Base-by-base conservation (phyloP, 2,113 vertebrate genomes). In the human region DNA sequence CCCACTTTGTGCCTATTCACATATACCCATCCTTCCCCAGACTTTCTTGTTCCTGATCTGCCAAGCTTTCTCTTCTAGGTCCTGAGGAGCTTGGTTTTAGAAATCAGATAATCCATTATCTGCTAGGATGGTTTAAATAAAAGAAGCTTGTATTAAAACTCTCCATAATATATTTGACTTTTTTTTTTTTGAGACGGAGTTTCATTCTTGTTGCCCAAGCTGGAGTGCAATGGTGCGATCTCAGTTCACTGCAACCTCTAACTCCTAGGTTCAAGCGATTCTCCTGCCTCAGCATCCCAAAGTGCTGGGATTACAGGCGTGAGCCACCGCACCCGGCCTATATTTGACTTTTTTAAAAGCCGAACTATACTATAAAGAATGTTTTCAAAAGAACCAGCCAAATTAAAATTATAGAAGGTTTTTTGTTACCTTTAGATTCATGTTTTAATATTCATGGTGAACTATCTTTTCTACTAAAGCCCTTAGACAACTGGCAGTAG, bases 381-480 rank as follows among this genome's bases (percentile, higher is more conserved):
- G 55, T 95, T 96, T 91, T 70, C 43, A 70, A 85, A 80, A 94
- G 84, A 90, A 81, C 23, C 30, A 73, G 11, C 50, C 79, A 70
- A 93, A n/a, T 90, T 91, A 93, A 96, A 96, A 91, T 76, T 72
- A 81, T 10, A 89, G 87, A 59, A 25, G 14, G n/a, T 32, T 92
- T 45, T 89, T 82, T 75, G 72, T 48, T 89, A 82, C 70, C 45
- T 89, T 93, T 80, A 88, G 55, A 83, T 73, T 73, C 57, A 45
- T 48, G 48, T 66, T 94, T 92, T 80, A 84, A 52, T 93, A 93
- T 89, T 93, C 88, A 75, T 2, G 0, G 1, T 43, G 38, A n/a
- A 22, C n/a, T 88, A 52, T 93, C 72, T 66, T 96, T 87, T 86
- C 68, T 40, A 2, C 50, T n/a, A 90, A 90, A 87, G 48, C 35